Conservation (phyloP, 1,140 invertebrate species). For the Drosophila mayri region DNA sequence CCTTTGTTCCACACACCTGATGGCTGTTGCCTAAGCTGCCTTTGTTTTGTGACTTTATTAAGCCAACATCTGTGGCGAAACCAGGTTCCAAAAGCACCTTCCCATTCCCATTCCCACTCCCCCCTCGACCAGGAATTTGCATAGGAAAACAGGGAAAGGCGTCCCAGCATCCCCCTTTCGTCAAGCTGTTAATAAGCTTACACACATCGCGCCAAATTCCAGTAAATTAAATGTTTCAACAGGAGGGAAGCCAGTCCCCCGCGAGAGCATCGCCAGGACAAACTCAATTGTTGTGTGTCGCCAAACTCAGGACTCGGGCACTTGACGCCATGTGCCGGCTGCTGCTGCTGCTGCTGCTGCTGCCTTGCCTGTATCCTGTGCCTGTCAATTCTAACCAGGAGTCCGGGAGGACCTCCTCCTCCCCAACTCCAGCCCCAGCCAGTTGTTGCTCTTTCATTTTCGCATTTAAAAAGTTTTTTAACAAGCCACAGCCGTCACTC, state of each 20-base stretch:
- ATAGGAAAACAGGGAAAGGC: constrained; percentile 72
- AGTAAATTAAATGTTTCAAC: constrained; percentile 80
- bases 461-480: constrained; percentile 77
- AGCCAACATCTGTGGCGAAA: constrained; percentile 22
- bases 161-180: background rate
- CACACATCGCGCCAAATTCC: constrained; percentile 72
- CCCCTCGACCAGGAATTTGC: constrained; percentile 47
- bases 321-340: constrained; percentile 56
- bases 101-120: too few species aligned
- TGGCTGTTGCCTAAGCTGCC: constrained; percentile 21
- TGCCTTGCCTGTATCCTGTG: constrained; percentile 68
- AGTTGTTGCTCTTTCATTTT: constrained; percentile 83
- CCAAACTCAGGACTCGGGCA: constrained; percentile 68
- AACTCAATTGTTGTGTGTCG: constrained; percentile 79
- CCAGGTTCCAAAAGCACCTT: background rate
- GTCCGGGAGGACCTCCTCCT: constrained; percentile 1
- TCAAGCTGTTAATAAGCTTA: constrained; percentile 79
- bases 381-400: constrained; percentile 67
- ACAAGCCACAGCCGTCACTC: constrained; percentile 49
- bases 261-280: constrained; percentile 19
- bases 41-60: constrained; percentile 39
- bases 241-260: constrained; percentile 9
- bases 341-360: constrained; percentile 7
- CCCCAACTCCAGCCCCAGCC: constrained; percentile 4
- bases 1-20: constrained; percentile 14